Evolutionary conservation across 2,888 invertebrate species (phyloP), one percentile per base, ranked within the genome.

Genomic region (Lapara coniferarum): DNA sequence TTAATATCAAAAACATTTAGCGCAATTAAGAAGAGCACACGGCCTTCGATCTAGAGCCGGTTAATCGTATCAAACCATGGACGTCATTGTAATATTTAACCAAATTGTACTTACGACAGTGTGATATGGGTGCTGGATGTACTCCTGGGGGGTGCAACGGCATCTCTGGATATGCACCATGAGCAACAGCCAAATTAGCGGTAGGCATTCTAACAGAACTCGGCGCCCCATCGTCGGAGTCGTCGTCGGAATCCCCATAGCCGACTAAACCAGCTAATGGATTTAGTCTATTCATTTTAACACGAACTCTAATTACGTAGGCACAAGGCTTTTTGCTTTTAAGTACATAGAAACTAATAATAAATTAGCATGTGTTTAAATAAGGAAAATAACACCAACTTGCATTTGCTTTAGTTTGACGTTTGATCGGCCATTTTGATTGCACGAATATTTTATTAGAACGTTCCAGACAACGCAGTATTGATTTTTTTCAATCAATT

Each of bases 161-260:
- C 14, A 63, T 44, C 19, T 69, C 68, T 44, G 63, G 44, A 19
- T 52, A 44, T 12, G 37, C 10, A 10, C 53, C 63, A 6, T 51
- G 46, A 30, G 12, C 59, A 13, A 10, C 12, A 37, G 19, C 19
- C 63, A 25, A 37, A 3, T 16, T 53, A 53, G 10, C 53, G 19
- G 12, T 16, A 51, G 12, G 46, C n/a, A 14, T 49, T 13, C 16
- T 55, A 1, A 49, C 49, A 63, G 56, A 51, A n/a, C n/a, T 30
- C 10, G 66, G 53, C 10, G 55, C 46, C n/a, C 67, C 83, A 71
- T 85, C 81, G 49, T 92, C 92, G 0, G 89, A 87, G 58, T 92
- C 92, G 2, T 91, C 91, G 30, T 89, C 93, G 0, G 92, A 92
- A 80, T 93, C 92, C 10, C 89, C 92, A 72, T 93, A 93, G 74